Conservation (phyloP, 2,888 invertebrate genomes). For the Athripsodes cinereus region DNA sequence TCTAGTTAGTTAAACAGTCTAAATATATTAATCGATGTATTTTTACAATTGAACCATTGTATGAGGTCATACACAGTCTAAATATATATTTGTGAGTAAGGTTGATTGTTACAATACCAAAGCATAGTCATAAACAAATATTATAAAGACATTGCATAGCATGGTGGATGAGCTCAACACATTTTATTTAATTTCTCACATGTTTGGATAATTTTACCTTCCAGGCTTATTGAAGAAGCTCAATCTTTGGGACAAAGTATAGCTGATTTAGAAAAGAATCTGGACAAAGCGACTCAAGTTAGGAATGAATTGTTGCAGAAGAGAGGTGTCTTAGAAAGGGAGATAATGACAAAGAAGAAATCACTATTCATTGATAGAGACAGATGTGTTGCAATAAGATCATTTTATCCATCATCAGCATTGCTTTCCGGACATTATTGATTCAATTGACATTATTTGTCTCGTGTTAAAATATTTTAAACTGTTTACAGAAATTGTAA, state of each 20-base stretch:
- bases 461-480: too few species aligned
- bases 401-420: constrained; percentile 64
- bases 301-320: constrained; percentile 50
- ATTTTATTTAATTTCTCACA: background rate
- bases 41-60: too few species aligned
- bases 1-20: too few species aligned
- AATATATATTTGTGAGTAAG: too few species aligned
- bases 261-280: constrained; percentile 52
- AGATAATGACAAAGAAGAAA: constrained; percentile 65
- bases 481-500: too few species aligned
- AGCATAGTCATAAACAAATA: too few species aligned
- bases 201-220: constrained; percentile 1
- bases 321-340: constrained; percentile 57
- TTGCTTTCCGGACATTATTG: constrained; percentile 54
- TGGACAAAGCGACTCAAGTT: constrained; percentile 48
- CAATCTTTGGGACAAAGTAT: constrained; percentile 64
- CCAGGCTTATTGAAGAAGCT: constrained; percentile 65
- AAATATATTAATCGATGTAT: too few species aligned
- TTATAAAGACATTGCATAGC: too few species aligned
- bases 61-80: too few species aligned
- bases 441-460: too few species aligned
- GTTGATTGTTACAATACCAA: too few species aligned
- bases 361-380: constrained; percentile 63
- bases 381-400: constrained; percentile 58
- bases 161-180: too few species aligned